Conservation (phyloP, 2,888 invertebrate genomes). For the Osmoderma eremita region DNA sequence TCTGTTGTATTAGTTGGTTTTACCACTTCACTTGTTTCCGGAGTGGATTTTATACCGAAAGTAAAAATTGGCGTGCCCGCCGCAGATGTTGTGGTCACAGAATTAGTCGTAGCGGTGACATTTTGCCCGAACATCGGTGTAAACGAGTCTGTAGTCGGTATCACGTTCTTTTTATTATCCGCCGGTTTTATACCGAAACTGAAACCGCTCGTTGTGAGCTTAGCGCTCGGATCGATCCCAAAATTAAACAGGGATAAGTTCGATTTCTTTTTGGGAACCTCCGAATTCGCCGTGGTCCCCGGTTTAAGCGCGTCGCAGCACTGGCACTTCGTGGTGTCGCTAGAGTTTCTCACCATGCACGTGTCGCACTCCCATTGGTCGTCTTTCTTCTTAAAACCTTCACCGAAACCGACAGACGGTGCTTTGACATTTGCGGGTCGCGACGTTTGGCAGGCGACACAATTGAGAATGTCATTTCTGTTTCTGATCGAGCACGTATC, state of each 20-base stretch:
- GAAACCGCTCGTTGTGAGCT: conserved; percentile 32
- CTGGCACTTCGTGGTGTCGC: conserved; percentile 64
- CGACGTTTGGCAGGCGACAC: conserved; percentile 67
- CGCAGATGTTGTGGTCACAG: conserved; percentile 14
- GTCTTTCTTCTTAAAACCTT: conserved; percentile 64
- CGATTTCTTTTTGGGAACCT: conserved; percentile 42
- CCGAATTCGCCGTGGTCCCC: conserved; percentile 51
- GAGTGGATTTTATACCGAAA: conserved; percentile 36
- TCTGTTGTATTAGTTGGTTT: neutral
- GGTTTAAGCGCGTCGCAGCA: conserved; percentile 70
- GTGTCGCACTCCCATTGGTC: conserved; percentile 70
- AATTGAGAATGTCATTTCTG: conserved; percentile 62
- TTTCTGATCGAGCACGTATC: conserved; percentile 70
- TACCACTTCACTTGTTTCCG: conserved; percentile 24
- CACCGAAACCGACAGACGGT: conserved; percentile 55
- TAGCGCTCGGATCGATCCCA: conserved; percentile 57
- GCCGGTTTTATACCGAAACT: conserved; percentile 47
- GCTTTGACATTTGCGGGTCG: conserved; percentile 59
- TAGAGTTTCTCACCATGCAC: conserved; percentile 71
- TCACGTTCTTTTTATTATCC: conserved; percentile 32
- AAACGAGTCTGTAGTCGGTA: neutral
- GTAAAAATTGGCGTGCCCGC: conserved; percentile 13
- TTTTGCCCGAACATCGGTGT: conserved; percentile 31
- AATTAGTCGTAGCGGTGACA: neutral
- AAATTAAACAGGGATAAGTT: conserved; percentile 62